Conservation (phyloP, 2,888 invertebrate species). For the Cerceris ruficornis region DNA sequence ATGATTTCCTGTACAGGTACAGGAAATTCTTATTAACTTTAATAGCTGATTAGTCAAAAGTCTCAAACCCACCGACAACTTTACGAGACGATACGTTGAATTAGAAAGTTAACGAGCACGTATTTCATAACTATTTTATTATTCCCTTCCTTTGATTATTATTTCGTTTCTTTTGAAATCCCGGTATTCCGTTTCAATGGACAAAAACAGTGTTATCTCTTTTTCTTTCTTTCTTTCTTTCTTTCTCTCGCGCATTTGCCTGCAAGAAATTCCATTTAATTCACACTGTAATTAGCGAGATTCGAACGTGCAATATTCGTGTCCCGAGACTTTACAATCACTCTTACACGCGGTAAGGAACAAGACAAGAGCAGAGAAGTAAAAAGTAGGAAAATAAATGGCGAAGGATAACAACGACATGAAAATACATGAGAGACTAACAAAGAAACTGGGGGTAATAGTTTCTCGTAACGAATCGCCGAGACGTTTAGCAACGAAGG, state of each 20-base stretch:
- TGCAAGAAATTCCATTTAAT: not conserved
- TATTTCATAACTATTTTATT: not conserved
- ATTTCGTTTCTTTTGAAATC: not conserved
- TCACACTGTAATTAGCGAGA: not conserved
- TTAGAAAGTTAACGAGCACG: not conserved
- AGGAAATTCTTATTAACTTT: not conserved
- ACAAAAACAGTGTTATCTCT: not conserved
- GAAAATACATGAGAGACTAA: conserved; percentile 19
- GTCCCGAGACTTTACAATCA: not conserved
- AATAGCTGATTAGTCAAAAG: not conserved
- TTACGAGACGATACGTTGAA: not conserved
- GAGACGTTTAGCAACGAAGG: conserved; percentile 8
- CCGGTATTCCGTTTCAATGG: not conserved
- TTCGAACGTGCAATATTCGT: not conserved
- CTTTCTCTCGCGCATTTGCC: not conserved
- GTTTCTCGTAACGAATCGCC: conserved; percentile 21
- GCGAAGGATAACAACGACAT: conserved; percentile 18
- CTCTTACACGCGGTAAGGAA: conserved; percentile 6
- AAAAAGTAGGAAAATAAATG: conserved; percentile 28
- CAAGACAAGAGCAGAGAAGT: conserved; percentile 6
- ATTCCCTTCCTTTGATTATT: not conserved
- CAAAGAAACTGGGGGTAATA: conserved; percentile 1
- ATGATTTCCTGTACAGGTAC: not conserved
- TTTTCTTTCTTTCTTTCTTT: not conserved
- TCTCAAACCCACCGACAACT: not conserved